Base-by-base conservation (phyloP, 2,888 invertebrate genomes). In the Tridacna crocea region DNA sequence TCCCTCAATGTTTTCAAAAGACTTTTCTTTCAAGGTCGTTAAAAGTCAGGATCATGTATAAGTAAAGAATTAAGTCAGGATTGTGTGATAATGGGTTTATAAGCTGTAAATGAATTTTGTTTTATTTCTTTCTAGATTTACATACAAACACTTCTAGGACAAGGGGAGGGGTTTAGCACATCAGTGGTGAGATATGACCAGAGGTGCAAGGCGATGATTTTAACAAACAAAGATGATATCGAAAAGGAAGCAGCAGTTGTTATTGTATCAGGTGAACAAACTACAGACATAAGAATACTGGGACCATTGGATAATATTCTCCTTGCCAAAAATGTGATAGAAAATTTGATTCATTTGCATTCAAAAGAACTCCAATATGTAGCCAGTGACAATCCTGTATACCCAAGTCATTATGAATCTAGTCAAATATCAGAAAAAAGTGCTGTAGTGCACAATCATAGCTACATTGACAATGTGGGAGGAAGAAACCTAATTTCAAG, bases 121-220 rank as follows among this genome's bases (percentile, higher is more conserved):
- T 10, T 22, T 47, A 51, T 36, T 66, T 77, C 13, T 51, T 90
- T 89, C 48, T 87, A 90, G 90, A 86, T 72, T 27, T 90, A 89
- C 68, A 80, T 90, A 13, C 73, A 82, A 66, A 85, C 89, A 60
- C 76, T 87, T n/a, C 70, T 84, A n/a, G 87, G 79, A 6, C 85
- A 87, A 27, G 83, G 88, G 13, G 51, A 77, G 12, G 80, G 84
- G 22, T 85, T 87, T 60, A 80, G 74, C 22, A 77, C 82, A 11
- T 68, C 81, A 26, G 79, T 83, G 6, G 65, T 79, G 47, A 79
- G 47, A n/a, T 84, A 87, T 51, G 72, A 84, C 10, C 70, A 65
- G 12, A 76, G 78, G 66, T 65, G 82, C 24, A 84, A 89, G 47
- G 84, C 78, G 47, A 89, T 88, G 87, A 87, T 91, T 63, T 73